These are phyloP conservation scores for Rotaria magnacalcarata DNA, from an alignment of 2,888 invertebrate genomes.

Conservation along the genomic window DNA sequence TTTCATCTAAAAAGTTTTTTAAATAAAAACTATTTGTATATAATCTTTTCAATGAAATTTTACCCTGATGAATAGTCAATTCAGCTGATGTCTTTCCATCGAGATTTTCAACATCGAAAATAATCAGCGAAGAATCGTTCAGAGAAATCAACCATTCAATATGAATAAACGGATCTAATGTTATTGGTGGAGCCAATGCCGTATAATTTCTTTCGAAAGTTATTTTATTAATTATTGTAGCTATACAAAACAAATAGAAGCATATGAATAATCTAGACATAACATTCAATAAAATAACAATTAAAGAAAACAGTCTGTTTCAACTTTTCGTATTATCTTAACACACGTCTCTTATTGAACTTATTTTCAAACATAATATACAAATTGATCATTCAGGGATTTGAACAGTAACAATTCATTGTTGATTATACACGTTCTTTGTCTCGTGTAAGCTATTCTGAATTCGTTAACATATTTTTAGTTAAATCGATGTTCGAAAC, in stretches of 20 bases:
- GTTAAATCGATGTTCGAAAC: too few species aligned
- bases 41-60: not conserved
- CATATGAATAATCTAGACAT: not conserved
- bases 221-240: not conserved
- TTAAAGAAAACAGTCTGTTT: too few species aligned
- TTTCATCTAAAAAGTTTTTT: not conserved
- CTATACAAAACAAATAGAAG: not conserved
- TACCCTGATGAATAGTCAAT: not conserved
- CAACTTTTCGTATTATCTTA: too few species aligned
- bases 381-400: too few species aligned
- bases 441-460: too few species aligned
- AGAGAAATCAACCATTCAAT: not conserved
- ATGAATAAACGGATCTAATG: not conserved
- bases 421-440: too few species aligned
- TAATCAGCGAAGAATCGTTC: not conserved
- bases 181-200: not conserved
- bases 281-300: too few species aligned
- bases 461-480: too few species aligned
- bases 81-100: not conserved
- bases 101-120: not conserved
- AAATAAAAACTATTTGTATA: not conserved
- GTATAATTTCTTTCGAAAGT: not conserved
- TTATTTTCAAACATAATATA: too few species aligned
- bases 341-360: too few species aligned
- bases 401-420: too few species aligned